phyloP scores from a whole-genome alignment of 2,113 vertebrate genomes.

The Egretta garzetta region DNA sequence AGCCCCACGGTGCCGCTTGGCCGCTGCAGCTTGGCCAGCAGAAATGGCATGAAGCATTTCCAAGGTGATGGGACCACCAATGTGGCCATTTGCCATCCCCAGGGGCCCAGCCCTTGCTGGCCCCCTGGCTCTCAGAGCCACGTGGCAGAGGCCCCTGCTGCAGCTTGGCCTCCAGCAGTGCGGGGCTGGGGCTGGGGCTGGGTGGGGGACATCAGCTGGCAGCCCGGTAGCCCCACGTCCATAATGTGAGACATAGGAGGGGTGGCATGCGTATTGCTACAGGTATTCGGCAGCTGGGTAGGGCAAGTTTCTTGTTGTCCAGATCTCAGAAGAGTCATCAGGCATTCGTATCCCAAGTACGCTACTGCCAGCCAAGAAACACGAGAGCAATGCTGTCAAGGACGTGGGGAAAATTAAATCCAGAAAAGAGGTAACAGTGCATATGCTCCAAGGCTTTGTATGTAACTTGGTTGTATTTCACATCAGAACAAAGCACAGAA shows the following conservation, averaged over 20 bases:
- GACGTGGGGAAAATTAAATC: neutral
- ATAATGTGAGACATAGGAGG: neutral
- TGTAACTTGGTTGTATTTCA: neutral
- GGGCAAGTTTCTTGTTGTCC: neutral
- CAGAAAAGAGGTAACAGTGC: neutral
- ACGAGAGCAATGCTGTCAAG: neutral
- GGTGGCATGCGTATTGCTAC: accelerated
- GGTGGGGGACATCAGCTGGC: neutral
- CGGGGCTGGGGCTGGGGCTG: neutral
- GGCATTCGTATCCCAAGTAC: neutral
- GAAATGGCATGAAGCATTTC: neutral
- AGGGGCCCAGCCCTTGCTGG: accelerated
- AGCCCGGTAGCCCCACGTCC: neutral
- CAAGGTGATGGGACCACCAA: neutral
- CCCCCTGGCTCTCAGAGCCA: accelerated
- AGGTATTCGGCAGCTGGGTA: neutral
- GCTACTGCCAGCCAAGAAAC: neutral
- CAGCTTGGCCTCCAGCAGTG: neutral
- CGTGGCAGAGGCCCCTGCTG: too few species aligned
- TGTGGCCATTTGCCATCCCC: accelerated
- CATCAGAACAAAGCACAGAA: neutral
- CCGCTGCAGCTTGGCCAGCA: neutral
- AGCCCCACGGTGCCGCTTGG: accelerated
- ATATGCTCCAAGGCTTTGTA: neutral
- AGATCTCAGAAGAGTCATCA: neutral